phyloP scores from a whole-genome alignment of 2,888 invertebrate genomes.

The Patella caerulea region DNA sequence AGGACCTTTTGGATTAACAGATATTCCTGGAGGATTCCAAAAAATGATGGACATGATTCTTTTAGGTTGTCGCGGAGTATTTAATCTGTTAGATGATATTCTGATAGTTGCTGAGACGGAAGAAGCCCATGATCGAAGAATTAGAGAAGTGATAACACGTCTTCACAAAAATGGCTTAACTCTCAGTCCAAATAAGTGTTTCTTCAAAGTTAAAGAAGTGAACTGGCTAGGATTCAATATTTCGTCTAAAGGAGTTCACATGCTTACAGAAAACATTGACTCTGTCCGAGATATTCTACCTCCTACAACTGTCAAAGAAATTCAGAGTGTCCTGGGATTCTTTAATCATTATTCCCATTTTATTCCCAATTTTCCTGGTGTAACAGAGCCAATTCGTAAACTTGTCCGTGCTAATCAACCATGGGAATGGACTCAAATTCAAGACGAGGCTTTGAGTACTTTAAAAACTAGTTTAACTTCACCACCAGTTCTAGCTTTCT shows the following conservation, averaged over 20 bases:
- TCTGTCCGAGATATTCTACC: not conserved
- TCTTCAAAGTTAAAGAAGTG: not conserved
- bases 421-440: not conserved
- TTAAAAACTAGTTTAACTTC: not conserved
- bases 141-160: no score
- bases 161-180: no score
- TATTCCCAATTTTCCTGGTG: not conserved
- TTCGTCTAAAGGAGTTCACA: not conserved
- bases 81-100: no score
- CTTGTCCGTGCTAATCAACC: not conserved
- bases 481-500: not conserved
- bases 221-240: not conserved
- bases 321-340: not conserved
- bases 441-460: not conserved
- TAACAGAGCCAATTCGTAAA: not conserved
- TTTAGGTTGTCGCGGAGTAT: no score
- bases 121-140: no score
- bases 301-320: not conserved
- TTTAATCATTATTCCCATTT: not conserved
- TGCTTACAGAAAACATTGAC: not conserved
- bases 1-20: no score
- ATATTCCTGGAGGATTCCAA: no score
- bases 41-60: no score
- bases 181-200: not conserved
- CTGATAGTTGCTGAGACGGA: no score